A percentile compares a stretch with the other conserved stretches of the same genome.
These are phyloP conservation scores for Sebastes baramenuke DNA, from an alignment of 2,797 vertebrate species.

Conservation along the genomic window DNA sequence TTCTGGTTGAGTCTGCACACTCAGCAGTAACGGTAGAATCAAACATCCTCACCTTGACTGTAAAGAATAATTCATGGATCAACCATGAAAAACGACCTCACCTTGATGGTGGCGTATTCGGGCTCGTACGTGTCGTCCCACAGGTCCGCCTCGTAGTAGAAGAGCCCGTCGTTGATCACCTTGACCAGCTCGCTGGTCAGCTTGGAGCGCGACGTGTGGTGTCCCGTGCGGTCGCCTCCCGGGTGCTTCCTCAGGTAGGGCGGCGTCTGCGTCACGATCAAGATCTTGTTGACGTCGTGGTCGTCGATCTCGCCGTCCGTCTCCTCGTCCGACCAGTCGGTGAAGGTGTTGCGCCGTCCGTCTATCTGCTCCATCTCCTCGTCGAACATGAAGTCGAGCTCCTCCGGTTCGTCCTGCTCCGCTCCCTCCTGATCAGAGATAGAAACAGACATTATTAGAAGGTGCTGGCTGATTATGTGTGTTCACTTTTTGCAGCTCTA, in stretches of 20 bases:
- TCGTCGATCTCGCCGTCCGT: slow-evolving; percentile 96
- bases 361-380: slow-evolving; percentile 99
- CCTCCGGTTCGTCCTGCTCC: slow-evolving; percentile 94
- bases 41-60: too few species aligned
- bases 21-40: not conserved
- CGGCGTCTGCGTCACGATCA: slow-evolving; percentile 97
- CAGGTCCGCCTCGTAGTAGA: slow-evolving; percentile 97
- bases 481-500: not conserved
- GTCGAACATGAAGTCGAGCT: slow-evolving; percentile 98
- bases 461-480: not conserved
- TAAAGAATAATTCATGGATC: not conserved
- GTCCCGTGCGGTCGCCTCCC: slow-evolving; percentile 94
- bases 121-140: slow-evolving; percentile 97
- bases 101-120: slow-evolving; percentile 98
- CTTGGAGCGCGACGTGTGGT: slow-evolving; percentile 94
- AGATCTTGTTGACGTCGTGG: slow-evolving; percentile 97
- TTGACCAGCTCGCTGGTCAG: slow-evolving; percentile 93
- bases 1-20: not conserved
- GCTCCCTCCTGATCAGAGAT: slow-evolving; percentile 69
- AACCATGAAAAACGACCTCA: slow-evolving; percentile 66
- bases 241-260: slow-evolving; percentile 97
- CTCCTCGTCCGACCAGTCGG: slow-evolving; percentile 97
- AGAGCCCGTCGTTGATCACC: slow-evolving; percentile 98
- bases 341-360: slow-evolving; percentile 97
- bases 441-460: not conserved